phyloP scores from a whole-genome alignment of 1,140 invertebrate genomes.

The Papilio polytes region DNA sequence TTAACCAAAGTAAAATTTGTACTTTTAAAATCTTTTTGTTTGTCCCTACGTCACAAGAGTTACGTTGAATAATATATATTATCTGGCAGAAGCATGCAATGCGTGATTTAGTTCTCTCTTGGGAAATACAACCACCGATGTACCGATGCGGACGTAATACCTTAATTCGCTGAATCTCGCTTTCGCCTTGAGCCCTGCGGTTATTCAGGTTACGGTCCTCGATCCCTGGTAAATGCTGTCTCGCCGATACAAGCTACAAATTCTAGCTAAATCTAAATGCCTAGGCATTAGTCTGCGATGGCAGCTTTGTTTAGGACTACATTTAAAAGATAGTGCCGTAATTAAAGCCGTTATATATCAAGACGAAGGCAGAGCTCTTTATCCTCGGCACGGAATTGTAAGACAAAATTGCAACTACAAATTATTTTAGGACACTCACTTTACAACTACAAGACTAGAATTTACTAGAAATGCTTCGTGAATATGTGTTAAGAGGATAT shows the following conservation, averaged over 20 bases:
- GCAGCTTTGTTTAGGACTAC: conserved; percentile 32
- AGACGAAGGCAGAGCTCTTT: conserved; percentile 34
- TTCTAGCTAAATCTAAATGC: conserved; percentile 13
- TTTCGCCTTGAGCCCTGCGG: conserved; percentile 56
- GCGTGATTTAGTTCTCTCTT: conserved; percentile 68
- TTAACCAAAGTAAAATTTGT: not conserved
- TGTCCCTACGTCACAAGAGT: not conserved
- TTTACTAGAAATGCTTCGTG: not conserved
- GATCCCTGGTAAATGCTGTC: conserved; percentile 36
- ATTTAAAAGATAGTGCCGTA: conserved; percentile 33
- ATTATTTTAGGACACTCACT: conserved; percentile 23
- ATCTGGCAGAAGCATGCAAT: conserved; percentile 60
- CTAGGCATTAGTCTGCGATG: conserved; percentile 25
- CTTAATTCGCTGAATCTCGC: conserved; percentile 72
- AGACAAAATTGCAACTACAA: conserved; percentile 36
- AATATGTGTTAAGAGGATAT: not conserved
- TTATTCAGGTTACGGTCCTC: conserved; percentile 45
- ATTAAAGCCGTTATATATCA: conserved; percentile 38
- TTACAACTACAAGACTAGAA: not conserved
- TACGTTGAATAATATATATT: conserved; percentile 14
- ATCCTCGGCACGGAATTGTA: conserved; percentile 30
- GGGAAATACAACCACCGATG: conserved; percentile 66
- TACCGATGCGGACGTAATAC: conserved; percentile 63
- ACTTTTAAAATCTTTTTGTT: not conserved
- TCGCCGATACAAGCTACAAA: conserved; percentile 19